phyloP scores from a whole-genome alignment of 1,140 invertebrate species.

The Oppia nitens region DNA sequence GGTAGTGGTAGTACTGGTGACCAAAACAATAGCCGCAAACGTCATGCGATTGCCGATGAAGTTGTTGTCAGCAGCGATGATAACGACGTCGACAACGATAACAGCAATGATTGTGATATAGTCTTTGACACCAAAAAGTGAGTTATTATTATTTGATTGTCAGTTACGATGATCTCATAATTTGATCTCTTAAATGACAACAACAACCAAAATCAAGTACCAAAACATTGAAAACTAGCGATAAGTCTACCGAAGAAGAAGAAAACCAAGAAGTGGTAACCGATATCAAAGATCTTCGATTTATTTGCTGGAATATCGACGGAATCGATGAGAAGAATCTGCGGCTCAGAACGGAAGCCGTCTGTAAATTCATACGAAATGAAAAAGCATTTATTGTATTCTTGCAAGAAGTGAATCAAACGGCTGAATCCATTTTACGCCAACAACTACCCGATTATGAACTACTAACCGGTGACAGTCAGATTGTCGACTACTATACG shows the following conservation, averaged over 20 bases:
- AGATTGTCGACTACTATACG: slow-evolving; percentile 32
- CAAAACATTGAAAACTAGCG: background rate
- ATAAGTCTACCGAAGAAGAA: background rate
- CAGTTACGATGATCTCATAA: background rate
- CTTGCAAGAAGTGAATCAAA: slow-evolving; percentile 41
- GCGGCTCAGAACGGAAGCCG: slow-evolving; percentile 34
- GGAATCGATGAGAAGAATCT: slow-evolving; percentile 38
- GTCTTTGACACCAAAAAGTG: background rate
- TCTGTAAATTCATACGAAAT: slow-evolving; percentile 33
- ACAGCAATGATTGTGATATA: slow-evolving; percentile 13
- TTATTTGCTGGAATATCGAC: slow-evolving; percentile 45
- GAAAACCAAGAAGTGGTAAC: no score
- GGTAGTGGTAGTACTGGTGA: background rate
- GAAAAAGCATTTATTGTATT: slow-evolving; percentile 42
- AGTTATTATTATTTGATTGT: background rate
- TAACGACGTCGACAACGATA: slow-evolving; percentile 15
- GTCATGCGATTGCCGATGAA: slow-evolving; percentile 10
- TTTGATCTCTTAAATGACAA: background rate
- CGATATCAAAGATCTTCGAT: slow-evolving; percentile 23
- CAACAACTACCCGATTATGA: slow-evolving; percentile 8
- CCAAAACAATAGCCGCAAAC: slow-evolving; percentile 9
- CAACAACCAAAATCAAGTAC: background rate
- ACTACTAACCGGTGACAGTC: slow-evolving; percentile 11
- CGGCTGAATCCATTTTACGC: slow-evolving; percentile 22
- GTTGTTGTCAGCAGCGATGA: no score